phyloP scores from a whole-genome alignment of 2,797 vertebrate species.

The Tenualosa ilisha region DNA sequence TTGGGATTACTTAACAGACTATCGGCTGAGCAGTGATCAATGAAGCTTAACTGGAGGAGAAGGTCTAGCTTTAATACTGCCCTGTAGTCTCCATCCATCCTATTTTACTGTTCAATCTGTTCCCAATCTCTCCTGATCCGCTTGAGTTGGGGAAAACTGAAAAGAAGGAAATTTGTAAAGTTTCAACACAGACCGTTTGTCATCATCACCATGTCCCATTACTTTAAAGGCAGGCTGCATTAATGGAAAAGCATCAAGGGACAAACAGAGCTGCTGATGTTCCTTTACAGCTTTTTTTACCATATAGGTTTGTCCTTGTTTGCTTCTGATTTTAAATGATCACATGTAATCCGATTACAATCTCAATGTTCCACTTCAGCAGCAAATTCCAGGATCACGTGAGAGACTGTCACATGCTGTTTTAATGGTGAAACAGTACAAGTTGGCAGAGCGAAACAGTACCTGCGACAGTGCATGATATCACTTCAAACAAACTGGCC shows the following conservation, averaged over 20 bases:
- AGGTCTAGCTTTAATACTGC: neutral
- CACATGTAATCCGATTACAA: neutral
- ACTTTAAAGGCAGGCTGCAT: neutral
- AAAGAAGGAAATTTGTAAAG: neutral
- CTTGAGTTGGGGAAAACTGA: neutral
- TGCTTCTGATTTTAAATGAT: neutral
- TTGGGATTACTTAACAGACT: neutral
- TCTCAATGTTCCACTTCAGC: constrained; percentile 8
- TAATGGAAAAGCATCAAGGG: neutral
- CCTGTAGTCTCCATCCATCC: neutral
- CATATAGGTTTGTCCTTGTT: neutral
- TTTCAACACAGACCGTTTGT: neutral
- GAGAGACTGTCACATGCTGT: constrained; percentile 4
- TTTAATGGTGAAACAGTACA: constrained; percentile 7
- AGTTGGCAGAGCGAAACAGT: constrained; percentile 20
- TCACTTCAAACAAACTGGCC: constrained; percentile 16
- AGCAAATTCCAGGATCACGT: constrained; percentile 25
- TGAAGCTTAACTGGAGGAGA: neutral
- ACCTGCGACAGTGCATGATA: constrained; percentile 29
- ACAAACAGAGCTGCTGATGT: neutral
- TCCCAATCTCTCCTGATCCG: neutral
- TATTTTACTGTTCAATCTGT: neutral
- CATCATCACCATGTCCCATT: neutral
- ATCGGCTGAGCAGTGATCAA: neutral
- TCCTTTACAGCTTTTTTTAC: neutral